phyloP scores from a whole-genome alignment of 2,113 vertebrate genomes.

The Recurvirostra avosetta region DNA sequence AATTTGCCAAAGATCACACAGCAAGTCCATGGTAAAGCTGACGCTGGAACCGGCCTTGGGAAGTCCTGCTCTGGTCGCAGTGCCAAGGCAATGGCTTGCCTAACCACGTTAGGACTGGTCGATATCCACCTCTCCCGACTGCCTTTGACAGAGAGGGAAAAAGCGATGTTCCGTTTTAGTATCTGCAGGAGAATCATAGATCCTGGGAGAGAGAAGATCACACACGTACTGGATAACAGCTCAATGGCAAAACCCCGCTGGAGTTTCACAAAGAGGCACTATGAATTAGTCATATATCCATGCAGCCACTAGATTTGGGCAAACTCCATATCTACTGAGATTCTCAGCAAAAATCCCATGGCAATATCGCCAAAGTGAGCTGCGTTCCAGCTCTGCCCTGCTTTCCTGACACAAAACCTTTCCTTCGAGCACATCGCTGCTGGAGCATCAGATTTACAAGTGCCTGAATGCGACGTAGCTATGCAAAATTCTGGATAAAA shows the following conservation, averaged over 20 bases:
- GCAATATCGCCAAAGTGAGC: background rate
- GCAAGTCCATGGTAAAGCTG: background rate
- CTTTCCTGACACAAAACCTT: background rate
- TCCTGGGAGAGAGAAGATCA: background rate
- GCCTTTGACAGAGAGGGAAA: background rate
- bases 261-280: background rate
- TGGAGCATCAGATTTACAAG: background rate
- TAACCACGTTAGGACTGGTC: background rate
- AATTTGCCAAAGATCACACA: background rate
- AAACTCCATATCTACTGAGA: background rate
- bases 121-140: rapidly evolving
- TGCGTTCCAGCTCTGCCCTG: background rate
- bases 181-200: background rate
- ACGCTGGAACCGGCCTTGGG: background rate
- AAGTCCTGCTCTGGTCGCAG: background rate
- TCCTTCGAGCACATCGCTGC: background rate
- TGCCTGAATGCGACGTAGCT: background rate
- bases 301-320: background rate
- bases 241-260: background rate
- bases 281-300: background rate
- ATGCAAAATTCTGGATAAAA: background rate
- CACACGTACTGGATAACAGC: background rate
- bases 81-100: background rate
- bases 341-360: background rate
- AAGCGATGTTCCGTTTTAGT: background rate